Conservation (phyloP, 2,113 vertebrate genomes). For the Pteruthius melanotis region DNA sequence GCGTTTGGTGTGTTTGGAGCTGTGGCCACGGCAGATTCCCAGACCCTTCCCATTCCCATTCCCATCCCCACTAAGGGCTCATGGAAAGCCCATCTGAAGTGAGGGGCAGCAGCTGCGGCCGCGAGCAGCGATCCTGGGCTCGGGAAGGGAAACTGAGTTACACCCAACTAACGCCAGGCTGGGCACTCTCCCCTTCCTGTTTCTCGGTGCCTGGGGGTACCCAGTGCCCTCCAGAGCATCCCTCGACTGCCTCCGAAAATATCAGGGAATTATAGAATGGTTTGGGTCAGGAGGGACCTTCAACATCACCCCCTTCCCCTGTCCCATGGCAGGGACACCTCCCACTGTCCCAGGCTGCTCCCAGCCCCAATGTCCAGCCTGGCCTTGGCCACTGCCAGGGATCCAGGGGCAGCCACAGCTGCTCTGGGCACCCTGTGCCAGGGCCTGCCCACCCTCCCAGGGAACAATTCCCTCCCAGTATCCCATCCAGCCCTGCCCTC, state of each 20-base stretch:
- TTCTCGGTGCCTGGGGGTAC: accelerated
- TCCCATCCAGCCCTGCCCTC: background rate
- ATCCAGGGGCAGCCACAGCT: background rate
- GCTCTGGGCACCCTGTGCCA: background rate
- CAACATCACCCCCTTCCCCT: accelerated
- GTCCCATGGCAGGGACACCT: background rate
- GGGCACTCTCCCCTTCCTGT: background rate
- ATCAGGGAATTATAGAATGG: background rate
- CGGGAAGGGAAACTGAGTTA: background rate
- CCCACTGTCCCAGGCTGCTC: background rate
- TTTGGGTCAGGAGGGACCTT: background rate
- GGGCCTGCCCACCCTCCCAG: background rate
- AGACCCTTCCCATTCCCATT: no score
- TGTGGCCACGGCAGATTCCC: background rate
- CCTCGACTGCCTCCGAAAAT: background rate
- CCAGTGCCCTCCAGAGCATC: background rate
- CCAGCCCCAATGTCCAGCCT: background rate
- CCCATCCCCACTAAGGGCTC: background rate
- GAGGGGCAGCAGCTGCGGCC: background rate
- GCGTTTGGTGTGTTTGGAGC: background rate
- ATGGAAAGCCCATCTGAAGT: background rate
- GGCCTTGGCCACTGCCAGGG: background rate
- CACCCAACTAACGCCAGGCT: background rate
- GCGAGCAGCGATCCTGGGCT: background rate
- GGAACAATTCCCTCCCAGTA: background rate